Conservation (phyloP, 1,140 invertebrate species). For the Orius insidiosus region DNA sequence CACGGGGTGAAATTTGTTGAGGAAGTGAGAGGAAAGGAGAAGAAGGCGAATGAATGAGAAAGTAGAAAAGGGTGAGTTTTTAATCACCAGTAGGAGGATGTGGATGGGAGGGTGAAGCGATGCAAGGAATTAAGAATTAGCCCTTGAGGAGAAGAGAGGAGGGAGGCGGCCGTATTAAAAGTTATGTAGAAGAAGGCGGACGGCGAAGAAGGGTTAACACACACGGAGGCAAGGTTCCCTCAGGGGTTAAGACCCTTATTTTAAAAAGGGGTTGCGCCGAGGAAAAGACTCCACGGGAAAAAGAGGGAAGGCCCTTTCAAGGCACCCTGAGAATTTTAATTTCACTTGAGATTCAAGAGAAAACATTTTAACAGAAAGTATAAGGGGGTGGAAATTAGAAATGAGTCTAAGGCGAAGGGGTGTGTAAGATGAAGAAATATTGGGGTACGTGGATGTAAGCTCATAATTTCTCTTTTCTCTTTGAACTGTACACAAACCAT, state of each 20-base stretch:
- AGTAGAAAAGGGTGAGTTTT: neutral
- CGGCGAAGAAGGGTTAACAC: too few species aligned
- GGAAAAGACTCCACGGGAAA: slow-evolving; percentile 10
- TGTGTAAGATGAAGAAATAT: slow-evolving; percentile 18
- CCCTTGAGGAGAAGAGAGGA: neutral
- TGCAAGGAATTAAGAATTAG: slow-evolving; percentile 9
- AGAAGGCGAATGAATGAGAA: neutral
- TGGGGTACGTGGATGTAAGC: too few species aligned
- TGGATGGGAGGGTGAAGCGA: slow-evolving; percentile 1
- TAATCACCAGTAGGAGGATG: neutral
- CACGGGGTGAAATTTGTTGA: neutral
- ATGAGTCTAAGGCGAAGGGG: slow-evolving; percentile 17
- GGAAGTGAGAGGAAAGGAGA: neutral
- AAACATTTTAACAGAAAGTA: slow-evolving; percentile 23
- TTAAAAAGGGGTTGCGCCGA: slow-evolving; percentile 19
- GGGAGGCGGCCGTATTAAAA: too few species aligned
- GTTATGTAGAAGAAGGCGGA: too few species aligned
- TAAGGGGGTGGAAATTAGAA: slow-evolving; percentile 21
- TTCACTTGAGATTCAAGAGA: slow-evolving; percentile 22
- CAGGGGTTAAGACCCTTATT: slow-evolving; percentile 18
- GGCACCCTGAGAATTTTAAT: slow-evolving; percentile 21
- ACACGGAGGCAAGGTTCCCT: too few species aligned
- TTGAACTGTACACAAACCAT: too few species aligned
- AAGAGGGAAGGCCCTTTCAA: slow-evolving; percentile 12
- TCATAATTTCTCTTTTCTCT: too few species aligned